phyloP scores from a whole-genome alignment of 2,797 vertebrate species.

The Podargus strigoides region DNA sequence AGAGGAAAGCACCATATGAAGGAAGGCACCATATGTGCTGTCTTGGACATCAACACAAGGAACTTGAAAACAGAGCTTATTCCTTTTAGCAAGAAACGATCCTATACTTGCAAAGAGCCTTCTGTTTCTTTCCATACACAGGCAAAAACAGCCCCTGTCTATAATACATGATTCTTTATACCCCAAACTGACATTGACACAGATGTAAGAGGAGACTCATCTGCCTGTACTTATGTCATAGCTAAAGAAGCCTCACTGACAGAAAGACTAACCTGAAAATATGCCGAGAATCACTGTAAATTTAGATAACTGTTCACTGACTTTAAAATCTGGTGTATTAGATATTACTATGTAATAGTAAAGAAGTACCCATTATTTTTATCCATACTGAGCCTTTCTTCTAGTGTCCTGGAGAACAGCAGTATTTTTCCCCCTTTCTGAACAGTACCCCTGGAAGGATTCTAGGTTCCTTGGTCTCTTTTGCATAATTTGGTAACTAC shows the following conservation, averaged over 20 bases:
- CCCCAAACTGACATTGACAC: not conserved
- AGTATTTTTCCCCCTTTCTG: not conserved
- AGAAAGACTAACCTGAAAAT: not conserved
- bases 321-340: not conserved
- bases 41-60: not conserved
- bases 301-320: not conserved
- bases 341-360: not conserved
- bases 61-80: not conserved
- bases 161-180: accelerated
- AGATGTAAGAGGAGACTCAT: not conserved
- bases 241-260: not conserved
- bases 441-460: not conserved
- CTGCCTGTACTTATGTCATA: not conserved
- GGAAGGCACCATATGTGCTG: not conserved
- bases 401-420: not conserved
- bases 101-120: not conserved
- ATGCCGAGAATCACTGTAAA: not conserved
- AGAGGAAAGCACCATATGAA: not conserved
- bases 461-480: not conserved
- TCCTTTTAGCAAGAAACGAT: not conserved
- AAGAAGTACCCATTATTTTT: not conserved
- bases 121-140: not conserved
- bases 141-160: not conserved
- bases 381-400: not conserved
- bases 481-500: not conserved